Evolutionary conservation across 2,797 vertebrate genomes (phyloP).

Genomic region (Buceros bicornis): DNA sequence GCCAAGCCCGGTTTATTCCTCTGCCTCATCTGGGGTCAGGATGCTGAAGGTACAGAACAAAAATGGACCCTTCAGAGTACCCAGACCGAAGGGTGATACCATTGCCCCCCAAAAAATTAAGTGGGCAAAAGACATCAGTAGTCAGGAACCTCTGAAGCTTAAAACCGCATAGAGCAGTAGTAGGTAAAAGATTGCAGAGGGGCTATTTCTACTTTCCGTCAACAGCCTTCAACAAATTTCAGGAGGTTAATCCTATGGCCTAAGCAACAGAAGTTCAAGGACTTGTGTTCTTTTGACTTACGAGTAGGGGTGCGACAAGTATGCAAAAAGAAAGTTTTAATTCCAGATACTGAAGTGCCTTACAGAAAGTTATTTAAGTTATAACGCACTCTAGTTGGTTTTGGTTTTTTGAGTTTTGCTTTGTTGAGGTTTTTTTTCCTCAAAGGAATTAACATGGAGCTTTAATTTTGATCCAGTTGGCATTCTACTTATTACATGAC

Average conservation of each 20-base stretch:
- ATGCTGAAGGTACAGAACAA: background rate
- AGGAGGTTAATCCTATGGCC: background rate
- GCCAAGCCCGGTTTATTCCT: background rate
- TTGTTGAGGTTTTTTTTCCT: background rate
- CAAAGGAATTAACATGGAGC: background rate
- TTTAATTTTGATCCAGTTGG: background rate
- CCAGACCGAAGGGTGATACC: background rate
- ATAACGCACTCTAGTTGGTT: background rate
- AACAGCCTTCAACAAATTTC: background rate
- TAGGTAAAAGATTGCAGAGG: background rate
- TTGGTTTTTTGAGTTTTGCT: no score
- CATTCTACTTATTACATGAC: background rate
- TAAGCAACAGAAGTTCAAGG: background rate
- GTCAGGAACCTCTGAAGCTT: background rate
- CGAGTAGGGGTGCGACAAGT: background rate
- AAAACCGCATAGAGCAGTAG: background rate
- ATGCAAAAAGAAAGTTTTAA: background rate
- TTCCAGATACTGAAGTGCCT: background rate
- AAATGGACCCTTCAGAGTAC: background rate
- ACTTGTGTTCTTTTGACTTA: background rate
- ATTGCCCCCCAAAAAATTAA: background rate
- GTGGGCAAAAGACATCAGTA: background rate
- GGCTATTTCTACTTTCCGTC: background rate
- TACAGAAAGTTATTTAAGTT: background rate
- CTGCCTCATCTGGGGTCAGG: background rate